Evolutionary conservation across 2,113 vertebrate genomes (phyloP), one percentile per base, ranked within the genome.

Genomic region (Rynchops niger): DNA sequence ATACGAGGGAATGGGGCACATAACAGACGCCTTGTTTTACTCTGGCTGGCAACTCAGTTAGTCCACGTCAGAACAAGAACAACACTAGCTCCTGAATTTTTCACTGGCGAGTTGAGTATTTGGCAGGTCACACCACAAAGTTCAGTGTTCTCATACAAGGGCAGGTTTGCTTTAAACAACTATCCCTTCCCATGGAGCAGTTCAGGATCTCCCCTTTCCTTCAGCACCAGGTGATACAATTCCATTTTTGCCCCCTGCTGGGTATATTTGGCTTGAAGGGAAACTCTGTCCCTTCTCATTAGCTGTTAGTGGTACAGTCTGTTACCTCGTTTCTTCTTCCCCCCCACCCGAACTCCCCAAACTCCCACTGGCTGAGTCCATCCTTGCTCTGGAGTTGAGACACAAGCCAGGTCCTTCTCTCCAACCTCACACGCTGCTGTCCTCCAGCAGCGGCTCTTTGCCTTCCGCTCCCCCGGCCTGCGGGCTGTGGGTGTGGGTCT

Each of bases 381-480:
- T 83, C 84, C 82, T 53, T 5, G 45, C 9, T 16, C 55, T 43
- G 84, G 88, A 82, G 88, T 22, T 2, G 27, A 83, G 83, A 63
- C 12, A 9, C 16, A 13, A 65, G 95, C 73, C 82, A 52, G 50
- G 38, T 80, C 65, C 74, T 45, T 12, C 93, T n/a, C 90, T 69
- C 81, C 78, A n/a, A 45, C 70, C 94, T 98, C 97, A 99, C 97
- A 99, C 99, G 1, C 98, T 99, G 98, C 99, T 99, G 98, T 99
- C 99, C 97, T 99, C 99, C 15, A 99, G 98, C 74, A 99, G 98
- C 15, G 99, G 99, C 97, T 99, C 99, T 88, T 99, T 99, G 95
- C 99, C 98, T 34, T 99, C 99, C 0, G 98, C 98, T 19, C 98
- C 98, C 26, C 98, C 98, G 3, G 98, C 98, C 70, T 99, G 99